Conservation (phyloP, 1,140 invertebrate species). For the Drosophila micromelanica region DNA sequence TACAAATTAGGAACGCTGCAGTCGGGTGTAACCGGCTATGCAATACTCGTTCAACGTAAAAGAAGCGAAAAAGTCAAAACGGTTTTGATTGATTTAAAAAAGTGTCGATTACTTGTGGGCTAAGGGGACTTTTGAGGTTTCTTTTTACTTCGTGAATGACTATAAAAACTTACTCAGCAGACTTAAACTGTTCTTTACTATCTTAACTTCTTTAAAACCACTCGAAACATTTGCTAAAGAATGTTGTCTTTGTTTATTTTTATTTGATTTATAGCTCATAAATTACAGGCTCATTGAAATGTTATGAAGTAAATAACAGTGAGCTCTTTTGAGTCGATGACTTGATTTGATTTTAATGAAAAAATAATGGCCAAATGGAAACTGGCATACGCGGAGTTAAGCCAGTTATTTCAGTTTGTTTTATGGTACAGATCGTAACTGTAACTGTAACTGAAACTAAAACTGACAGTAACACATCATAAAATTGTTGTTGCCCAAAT, state of each 20-base stretch:
- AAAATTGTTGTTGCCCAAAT: conserved; percentile 29
- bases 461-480: conserved; percentile 16
- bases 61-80: too few relatives aligned
- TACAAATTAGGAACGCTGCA: too few relatives aligned
- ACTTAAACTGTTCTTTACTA: not conserved
- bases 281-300: conserved; percentile 2
- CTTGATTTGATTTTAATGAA: conserved; percentile 29
- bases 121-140: too few relatives aligned
- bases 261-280: conserved; percentile 25
- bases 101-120: too few relatives aligned
- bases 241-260: not conserved
- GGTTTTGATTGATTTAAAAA: too few relatives aligned
- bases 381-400: not conserved
- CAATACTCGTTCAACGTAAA: too few relatives aligned
- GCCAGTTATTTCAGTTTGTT: conserved; percentile 3
- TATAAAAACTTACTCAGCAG: not conserved
- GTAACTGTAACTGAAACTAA: not conserved
- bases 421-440: conserved; percentile 6
- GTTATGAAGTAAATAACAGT: conserved; percentile 13
- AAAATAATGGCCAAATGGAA: conserved; percentile 18
- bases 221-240: not conserved
- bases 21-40: too few relatives aligned
- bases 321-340: not conserved
- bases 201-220: conserved; percentile 6
- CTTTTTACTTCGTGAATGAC: too few relatives aligned